phyloP scores from a whole-genome alignment of 2,113 vertebrate genomes.

The Caloenas nicobarica region DNA sequence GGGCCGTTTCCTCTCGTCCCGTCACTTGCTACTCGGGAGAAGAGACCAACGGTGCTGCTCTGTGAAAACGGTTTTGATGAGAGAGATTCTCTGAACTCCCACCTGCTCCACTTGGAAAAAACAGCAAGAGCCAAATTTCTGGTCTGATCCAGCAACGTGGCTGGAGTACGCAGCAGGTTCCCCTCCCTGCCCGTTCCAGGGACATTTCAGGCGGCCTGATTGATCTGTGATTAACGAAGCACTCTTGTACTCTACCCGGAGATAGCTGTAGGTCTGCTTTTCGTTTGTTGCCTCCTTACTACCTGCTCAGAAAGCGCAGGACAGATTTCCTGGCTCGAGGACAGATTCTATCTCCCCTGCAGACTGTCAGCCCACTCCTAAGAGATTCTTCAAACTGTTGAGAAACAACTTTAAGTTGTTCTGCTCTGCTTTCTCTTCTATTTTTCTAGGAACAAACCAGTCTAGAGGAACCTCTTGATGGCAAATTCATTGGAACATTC shows the following conservation, averaged over 20 bases:
- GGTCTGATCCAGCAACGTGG: fast-evolving
- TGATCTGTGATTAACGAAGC: background rate
- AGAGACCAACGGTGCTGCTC: too few relatives aligned
- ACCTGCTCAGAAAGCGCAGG: background rate
- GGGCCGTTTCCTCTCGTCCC: too few relatives aligned
- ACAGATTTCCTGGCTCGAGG: background rate
- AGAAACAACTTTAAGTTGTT: background rate
- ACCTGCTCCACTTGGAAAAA: background rate
- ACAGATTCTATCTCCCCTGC: background rate
- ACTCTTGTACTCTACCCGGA: background rate
- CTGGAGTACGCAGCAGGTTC: background rate
- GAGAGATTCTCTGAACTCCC: too few relatives aligned
- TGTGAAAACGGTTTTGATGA: too few relatives aligned
- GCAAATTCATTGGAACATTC: background rate
- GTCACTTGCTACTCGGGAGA: too few relatives aligned
- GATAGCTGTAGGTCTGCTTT: background rate
- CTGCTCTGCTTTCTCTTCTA: background rate
- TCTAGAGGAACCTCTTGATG: background rate
- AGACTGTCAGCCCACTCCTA: background rate
- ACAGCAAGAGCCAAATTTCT: background rate
- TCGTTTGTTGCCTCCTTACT: background rate
- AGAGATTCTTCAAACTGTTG: too few relatives aligned
- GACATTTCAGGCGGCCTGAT: background rate
- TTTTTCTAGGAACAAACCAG: background rate
- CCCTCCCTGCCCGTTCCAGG: background rate